Conservation (phyloP, 1,140 invertebrate genomes). For the Drosophila miranda region DNA sequence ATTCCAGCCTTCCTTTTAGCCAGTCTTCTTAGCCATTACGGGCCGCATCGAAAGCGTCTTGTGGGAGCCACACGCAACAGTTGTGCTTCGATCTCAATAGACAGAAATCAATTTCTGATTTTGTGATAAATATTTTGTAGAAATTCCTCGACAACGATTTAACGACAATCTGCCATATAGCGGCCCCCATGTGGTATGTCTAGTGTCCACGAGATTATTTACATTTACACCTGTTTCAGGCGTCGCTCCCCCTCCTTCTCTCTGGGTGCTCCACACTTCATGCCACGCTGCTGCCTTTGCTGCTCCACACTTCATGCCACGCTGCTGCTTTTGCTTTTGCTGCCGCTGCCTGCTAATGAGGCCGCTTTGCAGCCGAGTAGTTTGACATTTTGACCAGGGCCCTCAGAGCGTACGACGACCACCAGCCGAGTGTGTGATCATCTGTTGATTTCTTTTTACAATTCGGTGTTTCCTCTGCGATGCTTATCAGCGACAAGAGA, state of each 20-base stretch:
- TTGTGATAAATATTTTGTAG: conserved; percentile 14
- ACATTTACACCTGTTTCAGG: conserved; percentile 70
- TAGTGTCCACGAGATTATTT: conserved; percentile 71
- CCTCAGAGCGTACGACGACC: conserved; percentile 49
- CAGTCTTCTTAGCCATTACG: conserved; percentile 17
- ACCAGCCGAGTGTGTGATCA: conserved; percentile 61
- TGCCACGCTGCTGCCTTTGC: conserved; percentile 22
- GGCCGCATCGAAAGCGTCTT: conserved; percentile 39
- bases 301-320: conserved; percentile 47
- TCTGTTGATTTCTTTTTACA: conserved; percentile 60
- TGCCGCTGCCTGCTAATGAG: conserved; percentile 61
- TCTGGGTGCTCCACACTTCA: conserved; percentile 37
- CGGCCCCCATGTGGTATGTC: conserved; percentile 52
- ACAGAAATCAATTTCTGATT: conserved; percentile 5
- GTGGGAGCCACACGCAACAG: conserved; percentile 30
- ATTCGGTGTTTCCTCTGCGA: conserved; percentile 35
- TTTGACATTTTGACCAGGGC: conserved; percentile 64
- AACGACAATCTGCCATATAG: conserved; percentile 22
- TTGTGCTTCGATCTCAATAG: neutral
- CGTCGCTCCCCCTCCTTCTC: conserved; percentile 1
- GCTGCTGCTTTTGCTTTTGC: conserved; percentile 9
- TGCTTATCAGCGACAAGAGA: conserved; percentile 53
- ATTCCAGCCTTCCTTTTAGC: neutral
- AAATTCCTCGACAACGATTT: conserved; percentile 45
- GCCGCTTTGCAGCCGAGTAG: conserved; percentile 42